Evolutionary conservation across 2,888 invertebrate genomes (phyloP).

Genomic region (Phortica okadai): DNA sequence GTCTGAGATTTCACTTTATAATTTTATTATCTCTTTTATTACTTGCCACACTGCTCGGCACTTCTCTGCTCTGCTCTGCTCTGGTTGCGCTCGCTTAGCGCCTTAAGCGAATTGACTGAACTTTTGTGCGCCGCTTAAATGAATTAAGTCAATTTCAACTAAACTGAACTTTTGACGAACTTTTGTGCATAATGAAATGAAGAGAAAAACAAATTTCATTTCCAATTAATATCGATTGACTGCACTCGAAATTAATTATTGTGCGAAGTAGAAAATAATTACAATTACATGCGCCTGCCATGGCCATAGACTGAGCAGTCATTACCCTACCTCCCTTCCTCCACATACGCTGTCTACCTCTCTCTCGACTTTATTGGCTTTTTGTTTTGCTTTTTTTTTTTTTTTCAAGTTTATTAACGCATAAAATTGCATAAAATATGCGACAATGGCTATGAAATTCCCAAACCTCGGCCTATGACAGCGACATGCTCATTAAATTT

Average conservation of each 20-base stretch:
- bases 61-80: too few species aligned
- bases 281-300: neutral
- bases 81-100: too few species aligned
- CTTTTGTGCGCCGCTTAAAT: neutral
- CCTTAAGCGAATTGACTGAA: neutral
- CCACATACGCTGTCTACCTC: neutral
- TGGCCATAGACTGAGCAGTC: neutral
- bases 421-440: slow-evolving; percentile 19
- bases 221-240: slow-evolving; percentile 26
- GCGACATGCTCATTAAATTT: slow-evolving; percentile 26
- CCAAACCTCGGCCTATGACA: slow-evolving; percentile 4
- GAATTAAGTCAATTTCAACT: slow-evolving; percentile 26
- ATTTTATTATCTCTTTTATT: neutral
- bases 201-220: neutral
- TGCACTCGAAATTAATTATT: slow-evolving; percentile 25
- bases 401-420: neutral
- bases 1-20: slow-evolving; percentile 13
- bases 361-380: neutral
- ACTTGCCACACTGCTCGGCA: too few species aligned
- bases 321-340: neutral
- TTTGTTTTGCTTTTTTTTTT: neutral
- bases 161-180: neutral
- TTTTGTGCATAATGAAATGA: neutral
- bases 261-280: slow-evolving; percentile 18
- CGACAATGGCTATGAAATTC: neutral